Conservation (phyloP, 2,888 invertebrate genomes). For the Danaus chrysippus region DNA sequence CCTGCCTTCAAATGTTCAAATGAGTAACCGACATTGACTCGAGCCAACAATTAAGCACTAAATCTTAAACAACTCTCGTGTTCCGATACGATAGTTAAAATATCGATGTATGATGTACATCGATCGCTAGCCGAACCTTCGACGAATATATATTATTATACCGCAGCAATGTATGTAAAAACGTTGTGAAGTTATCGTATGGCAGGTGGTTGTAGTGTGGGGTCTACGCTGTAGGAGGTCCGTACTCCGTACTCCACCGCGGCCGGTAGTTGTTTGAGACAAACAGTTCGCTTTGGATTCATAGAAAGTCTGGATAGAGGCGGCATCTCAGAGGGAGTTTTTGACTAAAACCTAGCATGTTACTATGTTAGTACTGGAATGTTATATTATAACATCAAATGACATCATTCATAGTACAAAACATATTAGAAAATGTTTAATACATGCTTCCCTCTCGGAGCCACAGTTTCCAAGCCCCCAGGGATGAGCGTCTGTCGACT, state of each 20-base stretch:
- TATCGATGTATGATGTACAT: constrained; percentile 11
- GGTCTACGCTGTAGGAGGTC: constrained; percentile 29
- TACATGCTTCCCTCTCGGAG: constrained; percentile 16
- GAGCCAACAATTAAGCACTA: constrained; percentile 39
- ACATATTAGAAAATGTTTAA: too few species aligned
- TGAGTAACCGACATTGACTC: constrained; percentile 37
- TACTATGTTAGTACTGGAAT: too few species aligned
- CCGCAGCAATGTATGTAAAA: constrained; percentile 15
- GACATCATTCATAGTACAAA: too few species aligned
- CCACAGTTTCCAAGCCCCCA: constrained; percentile 23
- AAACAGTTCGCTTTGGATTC: constrained; percentile 35
- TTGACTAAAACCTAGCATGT: too few species aligned
- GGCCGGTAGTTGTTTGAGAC: constrained; percentile 33
- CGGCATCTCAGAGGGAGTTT: constrained; percentile 11
- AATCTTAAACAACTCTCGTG: constrained; percentile 31
- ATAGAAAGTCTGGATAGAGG: constrained; percentile 37
- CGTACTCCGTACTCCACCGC: constrained; percentile 8
- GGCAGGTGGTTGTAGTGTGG: constrained; percentile 5
- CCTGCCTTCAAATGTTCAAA: constrained; percentile 28
- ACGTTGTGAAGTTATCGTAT: not conserved
- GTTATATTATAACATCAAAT: too few species aligned
- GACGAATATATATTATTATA: not conserved
- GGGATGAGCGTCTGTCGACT: constrained; percentile 21
- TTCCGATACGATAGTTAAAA: not conserved
- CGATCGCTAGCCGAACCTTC: not conserved